Evolutionary conservation across 64 coral and sea anemone genomes (phyloP).

Genomic region (Stichodactyla helianthus): DNA sequence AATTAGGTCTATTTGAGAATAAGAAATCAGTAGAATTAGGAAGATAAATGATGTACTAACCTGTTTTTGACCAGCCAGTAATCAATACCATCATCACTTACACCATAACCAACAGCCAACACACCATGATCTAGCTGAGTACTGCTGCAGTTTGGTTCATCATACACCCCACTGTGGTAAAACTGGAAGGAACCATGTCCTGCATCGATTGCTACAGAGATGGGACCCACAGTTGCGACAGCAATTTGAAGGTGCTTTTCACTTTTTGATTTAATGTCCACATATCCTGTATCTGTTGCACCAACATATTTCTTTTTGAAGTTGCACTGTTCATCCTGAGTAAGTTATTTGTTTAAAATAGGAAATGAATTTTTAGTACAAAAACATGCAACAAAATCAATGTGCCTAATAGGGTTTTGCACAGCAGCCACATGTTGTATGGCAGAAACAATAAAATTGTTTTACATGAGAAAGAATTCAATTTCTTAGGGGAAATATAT

Average conservation of each 20-base stretch:
- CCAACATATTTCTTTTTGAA: conserved; percentile 68
- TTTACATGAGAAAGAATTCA: too few species aligned
- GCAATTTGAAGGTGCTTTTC: conserved; percentile 64
- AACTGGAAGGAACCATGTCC: conserved; percentile 60
- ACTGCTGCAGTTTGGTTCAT: conserved; percentile 59
- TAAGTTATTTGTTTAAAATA: too few species aligned
- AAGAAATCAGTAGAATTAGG: not conserved
- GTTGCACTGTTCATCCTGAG: conserved; percentile 72
- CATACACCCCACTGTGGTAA: conserved; percentile 70
- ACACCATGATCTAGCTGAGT: conserved; percentile 73
- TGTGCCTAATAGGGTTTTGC: too few species aligned
- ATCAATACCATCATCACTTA: conserved; percentile 40
- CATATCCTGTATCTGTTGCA: conserved; percentile 75
- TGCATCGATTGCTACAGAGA: conserved; percentile 91
- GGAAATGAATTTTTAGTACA: too few species aligned
- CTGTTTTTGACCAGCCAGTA: conserved; percentile 99
- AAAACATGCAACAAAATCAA: too few species aligned
- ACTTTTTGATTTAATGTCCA: conserved; percentile 42
- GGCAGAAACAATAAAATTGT: too few species aligned
- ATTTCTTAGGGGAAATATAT: too few species aligned
- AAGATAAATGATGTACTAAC: not conserved
- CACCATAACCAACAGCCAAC: conserved; percentile 76
- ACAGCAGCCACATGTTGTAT: too few species aligned
- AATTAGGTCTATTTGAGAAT: too few species aligned
- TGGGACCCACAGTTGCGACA: conserved; percentile 70